phyloP scores from a whole-genome alignment of 2,797 vertebrate genomes.

The Toxotes lorentzi region DNA sequence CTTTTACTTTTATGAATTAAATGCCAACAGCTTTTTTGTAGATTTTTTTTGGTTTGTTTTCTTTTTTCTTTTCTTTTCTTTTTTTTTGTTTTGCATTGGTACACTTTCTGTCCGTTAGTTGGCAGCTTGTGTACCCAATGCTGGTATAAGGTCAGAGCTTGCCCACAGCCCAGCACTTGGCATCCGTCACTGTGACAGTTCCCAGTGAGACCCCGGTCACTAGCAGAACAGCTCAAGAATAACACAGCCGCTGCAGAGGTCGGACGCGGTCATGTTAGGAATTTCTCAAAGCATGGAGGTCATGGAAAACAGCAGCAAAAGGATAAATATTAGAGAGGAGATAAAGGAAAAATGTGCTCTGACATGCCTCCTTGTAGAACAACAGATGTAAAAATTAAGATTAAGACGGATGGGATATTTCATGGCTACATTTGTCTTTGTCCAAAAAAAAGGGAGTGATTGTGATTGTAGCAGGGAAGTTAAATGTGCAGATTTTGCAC shows the following conservation, averaged over 20 bases:
- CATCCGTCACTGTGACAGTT: slow-evolving; percentile 94
- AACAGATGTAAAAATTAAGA: slow-evolving; percentile 83
- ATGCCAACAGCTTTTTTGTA: slow-evolving; percentile 62
- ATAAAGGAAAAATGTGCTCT: slow-evolving; percentile 73
- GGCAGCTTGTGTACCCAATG: slow-evolving; percentile 82
- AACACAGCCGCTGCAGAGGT: slow-evolving; percentile 89
- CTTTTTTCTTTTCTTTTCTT: slow-evolving; percentile 48
- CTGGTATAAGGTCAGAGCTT: slow-evolving; percentile 90
- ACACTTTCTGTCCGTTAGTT: slow-evolving; percentile 84
- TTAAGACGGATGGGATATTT: slow-evolving; percentile 76
- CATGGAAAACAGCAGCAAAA: slow-evolving; percentile 88
- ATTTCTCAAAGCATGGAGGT: slow-evolving; percentile 90
- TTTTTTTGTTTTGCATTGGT: slow-evolving; percentile 53
- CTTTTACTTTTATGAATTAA: slow-evolving; percentile 79
- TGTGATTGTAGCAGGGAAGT: slow-evolving; percentile 74
- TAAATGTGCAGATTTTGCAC: slow-evolving; percentile 73
- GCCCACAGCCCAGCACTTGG: slow-evolving; percentile 89
- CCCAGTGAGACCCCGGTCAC: slow-evolving; percentile 88
- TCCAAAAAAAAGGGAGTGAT: slow-evolving; percentile 41
- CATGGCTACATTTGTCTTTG: slow-evolving; percentile 82
- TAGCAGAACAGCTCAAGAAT: slow-evolving; percentile 88
- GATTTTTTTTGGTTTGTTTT: slow-evolving; percentile 21
- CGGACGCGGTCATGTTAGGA: slow-evolving; percentile 90
- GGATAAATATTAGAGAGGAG: slow-evolving; percentile 85
- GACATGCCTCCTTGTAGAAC: slow-evolving; percentile 76